phyloP scores from a whole-genome alignment of 2,888 invertebrate species.

The Cheilosia urbana region DNA sequence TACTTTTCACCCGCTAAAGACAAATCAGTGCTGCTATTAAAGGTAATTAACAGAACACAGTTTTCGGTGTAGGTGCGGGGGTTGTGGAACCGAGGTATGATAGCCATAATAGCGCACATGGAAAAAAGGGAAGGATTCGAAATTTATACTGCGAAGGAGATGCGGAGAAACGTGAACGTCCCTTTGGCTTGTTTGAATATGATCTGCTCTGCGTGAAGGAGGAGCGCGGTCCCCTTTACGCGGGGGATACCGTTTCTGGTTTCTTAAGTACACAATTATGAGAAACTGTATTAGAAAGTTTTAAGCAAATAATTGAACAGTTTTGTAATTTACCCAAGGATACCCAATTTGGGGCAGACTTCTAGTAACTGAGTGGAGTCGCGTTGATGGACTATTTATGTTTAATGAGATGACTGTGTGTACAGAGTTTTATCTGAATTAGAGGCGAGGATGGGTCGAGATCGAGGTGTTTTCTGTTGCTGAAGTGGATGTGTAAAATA shows the following conservation, averaged over 20 bases:
- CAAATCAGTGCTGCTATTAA: conserved; percentile 75
- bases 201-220: conserved; percentile 28
- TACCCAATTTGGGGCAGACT: conserved; percentile 3
- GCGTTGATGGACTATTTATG: neutral
- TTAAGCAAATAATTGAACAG: conserved; percentile 70
- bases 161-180: neutral
- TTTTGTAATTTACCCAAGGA: conserved; percentile 48
- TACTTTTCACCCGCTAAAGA: conserved; percentile 60
- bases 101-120: conserved; percentile 1
- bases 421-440: neutral
- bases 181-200: conserved; percentile 53
- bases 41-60: conserved; percentile 74
- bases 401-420: neutral
- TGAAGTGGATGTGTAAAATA: too few species aligned
- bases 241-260: conserved; percentile 50
- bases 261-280: conserved; percentile 71
- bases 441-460: neutral
- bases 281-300: conserved; percentile 61
- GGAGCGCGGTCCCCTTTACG: conserved; percentile 1
- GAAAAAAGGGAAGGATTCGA: conserved; percentile 37
- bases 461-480: neutral
- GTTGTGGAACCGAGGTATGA: neutral
- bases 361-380: neutral
- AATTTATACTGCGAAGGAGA: conserved; percentile 39
- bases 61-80: conserved; percentile 52